phyloP scores from a whole-genome alignment of 2,113 vertebrate species.

The Megaceryle torquata region DNA sequence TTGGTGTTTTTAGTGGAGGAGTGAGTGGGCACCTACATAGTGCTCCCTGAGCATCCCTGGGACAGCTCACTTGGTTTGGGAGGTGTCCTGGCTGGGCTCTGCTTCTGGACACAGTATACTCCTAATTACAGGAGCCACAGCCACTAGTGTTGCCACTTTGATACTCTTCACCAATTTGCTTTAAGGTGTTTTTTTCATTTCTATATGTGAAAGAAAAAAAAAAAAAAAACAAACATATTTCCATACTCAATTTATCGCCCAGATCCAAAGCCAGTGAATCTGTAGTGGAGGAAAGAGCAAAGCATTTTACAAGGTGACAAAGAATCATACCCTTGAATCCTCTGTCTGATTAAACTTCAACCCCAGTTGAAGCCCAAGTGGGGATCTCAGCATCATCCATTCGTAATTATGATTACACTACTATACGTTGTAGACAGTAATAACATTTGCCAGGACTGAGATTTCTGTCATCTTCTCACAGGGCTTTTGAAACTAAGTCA shows the following conservation, averaged over 20 bases:
- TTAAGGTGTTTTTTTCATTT: background rate
- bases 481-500: constrained; percentile 25
- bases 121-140: background rate
- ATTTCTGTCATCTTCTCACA: constrained; percentile 39
- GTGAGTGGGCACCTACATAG: background rate
- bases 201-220: background rate
- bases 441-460: constrained; percentile 11
- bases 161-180: background rate
- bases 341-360: background rate
- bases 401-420: background rate
- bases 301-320: background rate
- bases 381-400: background rate
- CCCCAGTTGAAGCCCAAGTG: background rate
- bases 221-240: background rate
- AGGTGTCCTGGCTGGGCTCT: background rate
- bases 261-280: background rate
- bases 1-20: background rate
- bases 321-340: background rate
- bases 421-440: background rate
- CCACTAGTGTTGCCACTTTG: background rate
- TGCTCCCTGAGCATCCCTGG: background rate
- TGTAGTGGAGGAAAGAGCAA: background rate
- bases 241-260: background rate
- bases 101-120: background rate
- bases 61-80: background rate